Base-by-base conservation (phyloP, 2,113 vertebrate species). In the Melanerpes aurifrons region DNA sequence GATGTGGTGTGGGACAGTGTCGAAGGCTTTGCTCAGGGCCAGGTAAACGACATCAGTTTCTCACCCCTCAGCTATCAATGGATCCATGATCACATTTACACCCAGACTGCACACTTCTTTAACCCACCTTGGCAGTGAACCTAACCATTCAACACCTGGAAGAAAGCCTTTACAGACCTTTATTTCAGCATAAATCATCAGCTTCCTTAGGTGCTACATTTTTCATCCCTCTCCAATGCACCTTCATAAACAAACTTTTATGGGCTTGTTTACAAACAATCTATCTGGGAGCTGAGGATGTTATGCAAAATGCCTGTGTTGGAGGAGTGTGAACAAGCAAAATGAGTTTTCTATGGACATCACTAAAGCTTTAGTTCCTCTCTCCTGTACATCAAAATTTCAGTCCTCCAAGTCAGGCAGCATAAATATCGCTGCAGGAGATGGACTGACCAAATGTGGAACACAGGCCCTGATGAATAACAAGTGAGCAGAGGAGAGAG, bases 181-280 rank as follows among this genome's bases (percentile, higher is more conserved):
- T 78, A 68, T 68, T 72, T 75, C 54, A 86, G 74, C n/a, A 83
- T 75, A 94, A 93, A 86, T 88, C 5, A 32, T 5, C 50, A 40
- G 28, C 71, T 86, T 58, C 22, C 58, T 86, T 54, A 72, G 72
- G 64, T 78, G 37, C 86, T 75, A 73, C 26, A 54, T 72, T 91
- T 92, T 87, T 59, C 40, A 70, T 89, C 92, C 82, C 72, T 70
- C 63, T 90, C 58, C 56, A 72, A 50, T 58, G 32, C 50, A 82
- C 62, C 58, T 62, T 75, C 62, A 78, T 90, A 92, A 76, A 86
- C 22, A 69, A 16, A 8, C n/a, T 92, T 88, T 95, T 92, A 86
- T 80, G 29, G 24, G 15, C 80, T 82, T 96, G 68, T 92, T 93
- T 92, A 86, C 62, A 79, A 70, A 79, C 37, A 31, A 72, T 92